phyloP scores from a whole-genome alignment of 2,797 vertebrate species.

The Pangasius mekongensis region DNA sequence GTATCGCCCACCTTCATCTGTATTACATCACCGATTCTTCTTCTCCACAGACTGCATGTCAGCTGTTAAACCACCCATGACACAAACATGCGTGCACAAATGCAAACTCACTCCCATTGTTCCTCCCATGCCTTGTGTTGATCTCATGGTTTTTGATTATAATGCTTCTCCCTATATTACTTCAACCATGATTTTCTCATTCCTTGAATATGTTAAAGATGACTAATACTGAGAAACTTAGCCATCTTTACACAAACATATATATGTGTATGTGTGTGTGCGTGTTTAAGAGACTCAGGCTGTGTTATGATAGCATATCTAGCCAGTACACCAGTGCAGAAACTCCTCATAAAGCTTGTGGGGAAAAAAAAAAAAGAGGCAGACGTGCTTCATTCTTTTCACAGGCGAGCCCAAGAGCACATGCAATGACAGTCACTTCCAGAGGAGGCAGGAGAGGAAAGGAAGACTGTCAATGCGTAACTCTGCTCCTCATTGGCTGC shows the following conservation, averaged over 20 bases:
- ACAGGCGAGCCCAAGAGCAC: constrained; percentile 71
- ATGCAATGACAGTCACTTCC: constrained; percentile 69
- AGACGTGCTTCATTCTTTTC: constrained; percentile 54
- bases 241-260: not conserved
- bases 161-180: not conserved
- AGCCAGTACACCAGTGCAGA: constrained; percentile 9
- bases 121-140: constrained; percentile 18
- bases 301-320: not conserved
- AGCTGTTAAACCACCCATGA: constrained; percentile 50
- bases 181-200: not conserved
- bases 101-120: constrained; percentile 18
- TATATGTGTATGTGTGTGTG: constrained; percentile 11
- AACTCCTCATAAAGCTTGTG: constrained; percentile 45
- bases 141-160: constrained; percentile 16
- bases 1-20: constrained; percentile 18
- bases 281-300: not conserved
- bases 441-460: constrained; percentile 61
- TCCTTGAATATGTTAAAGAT: not conserved
- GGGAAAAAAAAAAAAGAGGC: constrained; percentile 1
- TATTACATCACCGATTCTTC: constrained; percentile 39
- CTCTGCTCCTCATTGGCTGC: constrained; percentile 69
- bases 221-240: not conserved
- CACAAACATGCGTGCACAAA: constrained; percentile 6
- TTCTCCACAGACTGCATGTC: constrained; percentile 36
- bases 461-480: constrained; percentile 64